These are phyloP conservation scores for Lanistes nyassanus DNA, from an alignment of 1,140 invertebrate species.

Conservation along the genomic window DNA sequence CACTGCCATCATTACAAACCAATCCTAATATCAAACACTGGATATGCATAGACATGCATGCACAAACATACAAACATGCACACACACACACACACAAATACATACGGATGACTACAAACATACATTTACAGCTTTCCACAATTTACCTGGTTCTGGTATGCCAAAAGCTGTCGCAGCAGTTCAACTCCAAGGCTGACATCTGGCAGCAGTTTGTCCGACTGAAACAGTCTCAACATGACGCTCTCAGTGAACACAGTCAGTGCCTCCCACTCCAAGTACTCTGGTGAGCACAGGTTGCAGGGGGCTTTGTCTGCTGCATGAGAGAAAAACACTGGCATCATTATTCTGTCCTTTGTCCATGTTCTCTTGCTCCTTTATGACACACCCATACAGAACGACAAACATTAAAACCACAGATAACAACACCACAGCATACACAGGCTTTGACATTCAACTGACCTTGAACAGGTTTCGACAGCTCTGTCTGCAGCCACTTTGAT, in stretches of 20 bases:
- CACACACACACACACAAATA: too few species aligned
- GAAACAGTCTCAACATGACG: slow-evolving; percentile 80
- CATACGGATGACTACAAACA: too few species aligned
- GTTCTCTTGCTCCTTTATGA: too few species aligned
- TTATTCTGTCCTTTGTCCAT: too few species aligned
- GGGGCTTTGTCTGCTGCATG: slow-evolving; percentile 41
- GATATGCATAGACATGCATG: too few species aligned
- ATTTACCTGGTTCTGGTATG: slow-evolving; percentile 74
- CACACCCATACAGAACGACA: too few species aligned
- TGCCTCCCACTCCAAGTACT: slow-evolving; percentile 83
- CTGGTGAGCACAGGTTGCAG: slow-evolving; percentile 64
- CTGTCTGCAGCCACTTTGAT: slow-evolving; percentile 77
- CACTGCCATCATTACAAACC: background rate
- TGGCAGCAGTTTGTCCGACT: slow-evolving; percentile 69
- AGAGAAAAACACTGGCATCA: background rate
- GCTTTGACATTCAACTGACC: too few species aligned
- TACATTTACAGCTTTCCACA: too few species aligned
- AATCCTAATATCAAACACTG: too few species aligned
- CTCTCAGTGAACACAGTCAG: slow-evolving; percentile 77
- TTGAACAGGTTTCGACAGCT: slow-evolving; percentile 55
- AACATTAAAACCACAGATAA: too few species aligned
- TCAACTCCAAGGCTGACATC: slow-evolving; percentile 76
- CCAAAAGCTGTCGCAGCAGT: slow-evolving; percentile 80
- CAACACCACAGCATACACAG: too few species aligned
- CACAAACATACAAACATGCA: too few species aligned